phyloP scores from a whole-genome alignment of 1,140 invertebrate species.

The Homarus americanus region DNA sequence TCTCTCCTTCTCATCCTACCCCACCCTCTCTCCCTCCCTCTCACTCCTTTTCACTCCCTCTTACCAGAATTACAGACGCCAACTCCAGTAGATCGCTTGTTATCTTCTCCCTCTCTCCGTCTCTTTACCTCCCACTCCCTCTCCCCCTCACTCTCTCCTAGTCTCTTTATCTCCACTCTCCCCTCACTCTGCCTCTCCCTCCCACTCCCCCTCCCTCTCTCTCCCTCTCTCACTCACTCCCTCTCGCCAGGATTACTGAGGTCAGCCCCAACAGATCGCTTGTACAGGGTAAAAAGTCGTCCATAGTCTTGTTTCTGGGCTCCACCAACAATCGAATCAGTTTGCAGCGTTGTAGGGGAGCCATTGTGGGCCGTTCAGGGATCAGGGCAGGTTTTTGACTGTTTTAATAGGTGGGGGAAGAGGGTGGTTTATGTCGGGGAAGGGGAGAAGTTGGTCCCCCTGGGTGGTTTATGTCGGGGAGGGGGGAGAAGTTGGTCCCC shows the following conservation, averaged over 20 bases:
- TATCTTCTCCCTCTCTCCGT: too few relatives aligned
- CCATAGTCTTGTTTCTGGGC: neutral
- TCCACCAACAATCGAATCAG: neutral
- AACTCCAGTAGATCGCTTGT: neutral
- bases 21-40: conserved; percentile 10
- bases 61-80: neutral
- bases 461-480: too few relatives aligned
- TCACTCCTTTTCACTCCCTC: conserved; percentile 2
- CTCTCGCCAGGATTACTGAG: neutral
- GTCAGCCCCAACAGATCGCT: neutral
- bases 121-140: too few relatives aligned
- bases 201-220: conserved; percentile 13
- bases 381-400: neutral
- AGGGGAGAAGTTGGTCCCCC: too few relatives aligned
- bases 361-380: too few relatives aligned
- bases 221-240: conserved; percentile 6
- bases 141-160: too few relatives aligned
- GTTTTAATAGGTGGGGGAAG: too few relatives aligned
- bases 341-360: neutral
- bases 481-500: too few relatives aligned
- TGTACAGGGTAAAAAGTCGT: neutral
- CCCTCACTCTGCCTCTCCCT: too few relatives aligned
- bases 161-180: too few relatives aligned
- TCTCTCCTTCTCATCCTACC: neutral
- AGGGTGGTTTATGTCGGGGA: too few relatives aligned